Evolutionary conservation across 2,888 invertebrate genomes (phyloP).

Genomic region (Operophtera brumata): DNA sequence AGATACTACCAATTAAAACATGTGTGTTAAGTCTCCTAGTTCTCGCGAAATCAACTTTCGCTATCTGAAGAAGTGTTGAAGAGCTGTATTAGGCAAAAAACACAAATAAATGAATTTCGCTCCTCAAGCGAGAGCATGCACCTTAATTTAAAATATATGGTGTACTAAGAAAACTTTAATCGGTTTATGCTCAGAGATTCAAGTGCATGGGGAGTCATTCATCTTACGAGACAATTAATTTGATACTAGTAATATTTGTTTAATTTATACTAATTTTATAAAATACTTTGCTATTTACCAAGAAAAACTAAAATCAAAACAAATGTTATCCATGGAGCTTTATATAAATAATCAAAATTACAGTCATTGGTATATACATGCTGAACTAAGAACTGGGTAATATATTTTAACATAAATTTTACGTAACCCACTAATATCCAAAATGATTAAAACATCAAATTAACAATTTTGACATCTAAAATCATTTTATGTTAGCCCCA

Average conservation of each 20-base stretch:
- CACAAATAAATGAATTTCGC: no score
- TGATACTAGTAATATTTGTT: not conserved
- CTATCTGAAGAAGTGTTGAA: no score
- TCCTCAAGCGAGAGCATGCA: no score
- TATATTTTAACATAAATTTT: not conserved
- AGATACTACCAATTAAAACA: no score
- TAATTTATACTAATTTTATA: not conserved
- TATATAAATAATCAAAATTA: not conserved
- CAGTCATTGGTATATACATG: conserved; percentile 5
- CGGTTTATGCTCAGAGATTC: conserved; percentile 4
- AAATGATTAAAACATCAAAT: no score
- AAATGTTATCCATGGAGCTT: not conserved
- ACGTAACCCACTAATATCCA: no score
- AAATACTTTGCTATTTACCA: not conserved
- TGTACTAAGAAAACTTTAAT: not conserved
- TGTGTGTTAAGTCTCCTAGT: no score
- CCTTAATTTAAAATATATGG: not conserved
- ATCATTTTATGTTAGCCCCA: not conserved
- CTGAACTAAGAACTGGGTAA: conserved; percentile 14
- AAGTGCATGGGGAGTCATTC: not conserved
- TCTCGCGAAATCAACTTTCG: no score
- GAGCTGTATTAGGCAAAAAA: no score
- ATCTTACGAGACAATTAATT: not conserved
- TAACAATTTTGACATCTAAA: not conserved
- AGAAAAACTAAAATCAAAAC: not conserved